These are phyloP conservation scores for Trachelus iudaicus DNA, from an alignment of 2,888 invertebrate genomes.

Conservation along the genomic window DNA sequence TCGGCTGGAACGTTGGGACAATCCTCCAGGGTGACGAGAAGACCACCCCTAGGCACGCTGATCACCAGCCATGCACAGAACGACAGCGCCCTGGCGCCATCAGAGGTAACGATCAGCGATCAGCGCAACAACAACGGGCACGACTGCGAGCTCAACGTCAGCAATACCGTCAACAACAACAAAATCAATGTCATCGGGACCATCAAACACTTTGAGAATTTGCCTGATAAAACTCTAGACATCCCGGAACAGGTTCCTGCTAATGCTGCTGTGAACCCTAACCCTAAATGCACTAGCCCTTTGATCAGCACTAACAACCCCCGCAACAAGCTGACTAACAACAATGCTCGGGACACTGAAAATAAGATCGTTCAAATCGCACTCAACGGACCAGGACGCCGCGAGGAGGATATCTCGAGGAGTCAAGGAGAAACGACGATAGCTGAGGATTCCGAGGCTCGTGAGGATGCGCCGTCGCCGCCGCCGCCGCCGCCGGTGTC, in stretches of 20 bases:
- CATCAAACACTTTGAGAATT: background rate
- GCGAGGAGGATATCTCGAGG: background rate
- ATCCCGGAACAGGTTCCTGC: background rate
- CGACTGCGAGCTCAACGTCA: constrained; percentile 14
- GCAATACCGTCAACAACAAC: constrained; percentile 15
- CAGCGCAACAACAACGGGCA: constrained; percentile 26
- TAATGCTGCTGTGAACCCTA: background rate
- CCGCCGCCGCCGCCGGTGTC: constrained; percentile 60
- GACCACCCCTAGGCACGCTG: constrained; percentile 44
- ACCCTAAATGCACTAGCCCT: constrained; percentile 15
- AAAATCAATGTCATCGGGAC: background rate
- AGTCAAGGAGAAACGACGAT: background rate
- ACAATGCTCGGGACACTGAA: constrained; percentile 47
- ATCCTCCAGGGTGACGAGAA: constrained; percentile 23
- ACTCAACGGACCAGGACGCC: background rate
- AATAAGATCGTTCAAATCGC: constrained; percentile 23
- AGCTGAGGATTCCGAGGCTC: constrained; percentile 10
- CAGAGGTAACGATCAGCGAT: constrained; percentile 48
- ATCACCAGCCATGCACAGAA: constrained; percentile 43
- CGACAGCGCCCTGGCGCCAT: constrained; percentile 43
- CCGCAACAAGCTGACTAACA: constrained; percentile 56
- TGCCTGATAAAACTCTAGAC: background rate
- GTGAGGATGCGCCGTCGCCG: background rate
- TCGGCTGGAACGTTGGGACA: constrained; percentile 38
- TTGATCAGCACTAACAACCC: constrained; percentile 48